Evolutionary conservation across 1,140 invertebrate genomes (phyloP).

Genomic region (Bombus confusus): DNA sequence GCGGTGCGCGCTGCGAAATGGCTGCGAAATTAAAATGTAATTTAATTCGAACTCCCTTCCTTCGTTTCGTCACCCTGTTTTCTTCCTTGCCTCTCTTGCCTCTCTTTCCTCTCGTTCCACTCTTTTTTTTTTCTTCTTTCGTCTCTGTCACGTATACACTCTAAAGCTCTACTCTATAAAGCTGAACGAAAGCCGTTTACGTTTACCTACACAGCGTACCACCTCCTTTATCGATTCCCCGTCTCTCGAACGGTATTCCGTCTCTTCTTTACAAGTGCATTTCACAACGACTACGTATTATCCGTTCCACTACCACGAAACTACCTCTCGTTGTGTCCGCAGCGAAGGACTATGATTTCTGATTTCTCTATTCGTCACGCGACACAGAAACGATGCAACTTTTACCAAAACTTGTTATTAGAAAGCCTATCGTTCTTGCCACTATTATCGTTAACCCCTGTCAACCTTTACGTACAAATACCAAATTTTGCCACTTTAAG

Average conservation of each 20-base stretch:
- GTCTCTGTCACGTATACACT: background rate
- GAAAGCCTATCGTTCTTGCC: background rate
- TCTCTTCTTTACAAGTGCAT: conserved; percentile 68
- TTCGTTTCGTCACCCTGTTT: background rate
- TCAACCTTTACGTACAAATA: background rate
- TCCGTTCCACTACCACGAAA: conserved; percentile 29
- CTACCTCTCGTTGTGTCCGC: conserved; percentile 6
- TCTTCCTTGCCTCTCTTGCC: background rate
- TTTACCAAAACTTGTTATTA: background rate
- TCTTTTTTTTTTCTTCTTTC: background rate
- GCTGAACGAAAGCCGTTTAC: conserved; percentile 14
- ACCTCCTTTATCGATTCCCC: conserved; percentile 19
- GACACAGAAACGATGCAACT: background rate
- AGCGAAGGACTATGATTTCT: conserved; percentile 15
- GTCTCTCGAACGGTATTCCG: conserved; percentile 32
- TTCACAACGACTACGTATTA: conserved; percentile 56
- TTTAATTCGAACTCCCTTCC: conserved; percentile 72
- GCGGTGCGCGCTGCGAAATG: conserved; percentile 74
- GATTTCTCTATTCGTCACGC: conserved; percentile 2
- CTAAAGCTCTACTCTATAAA: conserved; percentile 14
- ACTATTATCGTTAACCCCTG: background rate
- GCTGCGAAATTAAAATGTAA: conserved; percentile 81
- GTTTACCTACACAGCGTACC: background rate
- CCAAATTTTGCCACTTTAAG: background rate
- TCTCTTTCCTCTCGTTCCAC: conserved; percentile 38